A percentile compares a stretch with the other conserved stretches of the same genome.
phyloP scores from a whole-genome alignment of 2,113 vertebrate genomes.

The Psittacus erithacus region DNA sequence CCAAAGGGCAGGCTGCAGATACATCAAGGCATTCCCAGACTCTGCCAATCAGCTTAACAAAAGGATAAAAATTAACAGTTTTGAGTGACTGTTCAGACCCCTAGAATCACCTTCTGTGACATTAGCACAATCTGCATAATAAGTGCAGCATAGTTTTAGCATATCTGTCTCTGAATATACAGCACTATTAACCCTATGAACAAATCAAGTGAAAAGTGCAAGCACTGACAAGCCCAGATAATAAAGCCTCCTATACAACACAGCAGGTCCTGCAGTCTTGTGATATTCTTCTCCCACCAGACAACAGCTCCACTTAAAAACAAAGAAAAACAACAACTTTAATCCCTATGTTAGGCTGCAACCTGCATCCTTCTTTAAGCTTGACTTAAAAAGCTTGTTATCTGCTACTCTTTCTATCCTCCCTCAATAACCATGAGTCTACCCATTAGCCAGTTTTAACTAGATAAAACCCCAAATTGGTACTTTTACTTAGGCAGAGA shows the following conservation, averaged over 20 bases:
- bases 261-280: neutral
- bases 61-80: conserved; percentile 38
- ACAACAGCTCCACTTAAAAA: neutral
- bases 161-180: conserved; percentile 4
- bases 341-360: neutral
- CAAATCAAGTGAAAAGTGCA: neutral
- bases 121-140: conserved; percentile 39
- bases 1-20: neutral
- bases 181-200: conserved; percentile 13
- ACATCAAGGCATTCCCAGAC: neutral
- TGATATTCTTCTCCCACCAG: neutral
- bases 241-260: neutral
- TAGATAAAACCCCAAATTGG: neutral
- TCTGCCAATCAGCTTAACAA: conserved; percentile 35
- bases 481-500: neutral
- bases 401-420: neutral
- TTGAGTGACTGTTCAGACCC: conserved; percentile 38
- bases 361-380: neutral
- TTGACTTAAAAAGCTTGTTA: neutral
- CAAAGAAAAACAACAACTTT: neutral
- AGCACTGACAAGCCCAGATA: conserved; percentile 9
- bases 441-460: neutral
- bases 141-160: conserved; percentile 9
- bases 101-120: conserved; percentile 11
- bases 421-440: neutral